Percentiles rank a stretch among this genome's conserved stretches.
phyloP scores from a whole-genome alignment of 2,888 invertebrate genomes.

The Volucella inanis region DNA sequence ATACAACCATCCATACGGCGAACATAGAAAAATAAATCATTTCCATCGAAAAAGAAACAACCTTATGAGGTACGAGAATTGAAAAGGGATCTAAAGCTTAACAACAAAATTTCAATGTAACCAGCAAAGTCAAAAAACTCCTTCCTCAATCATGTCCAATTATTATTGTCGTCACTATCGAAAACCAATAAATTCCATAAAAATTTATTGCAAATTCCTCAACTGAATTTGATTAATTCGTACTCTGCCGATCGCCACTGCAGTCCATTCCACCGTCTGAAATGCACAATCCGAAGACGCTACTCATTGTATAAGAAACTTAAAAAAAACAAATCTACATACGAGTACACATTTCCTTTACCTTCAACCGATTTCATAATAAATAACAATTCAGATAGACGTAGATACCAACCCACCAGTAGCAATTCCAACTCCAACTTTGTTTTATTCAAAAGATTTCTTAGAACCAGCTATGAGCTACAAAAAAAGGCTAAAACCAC shows the following conservation, averaged over 20 bases:
- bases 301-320: conserved; percentile 20
- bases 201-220: conserved; percentile 70
- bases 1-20: no score
- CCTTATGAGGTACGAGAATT: no score
- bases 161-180: conserved; percentile 58
- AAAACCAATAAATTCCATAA: conserved; percentile 56
- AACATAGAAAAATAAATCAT: no score
- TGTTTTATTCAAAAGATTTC: conserved; percentile 56
- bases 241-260: not conserved
- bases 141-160: conserved; percentile 63
- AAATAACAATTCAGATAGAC: conserved; percentile 70
- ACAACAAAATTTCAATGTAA: conserved; percentile 12
- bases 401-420: conserved; percentile 36
- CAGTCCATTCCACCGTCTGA: not conserved
- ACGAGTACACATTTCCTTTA: conserved; percentile 50
- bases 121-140: conserved; percentile 46
- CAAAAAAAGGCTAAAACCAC: not conserved
- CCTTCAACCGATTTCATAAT: conserved; percentile 68
- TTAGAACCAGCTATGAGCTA: conserved; percentile 46
- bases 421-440: conserved; percentile 4
- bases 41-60: no score
- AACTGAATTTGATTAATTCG: conserved; percentile 46
- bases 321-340: conserved; percentile 2
- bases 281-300: conserved; percentile 13
- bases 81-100: no score